Base-by-base conservation (phyloP, 35 echinoderm and acorn worm genomes). In the Ptychodera flava region DNA sequence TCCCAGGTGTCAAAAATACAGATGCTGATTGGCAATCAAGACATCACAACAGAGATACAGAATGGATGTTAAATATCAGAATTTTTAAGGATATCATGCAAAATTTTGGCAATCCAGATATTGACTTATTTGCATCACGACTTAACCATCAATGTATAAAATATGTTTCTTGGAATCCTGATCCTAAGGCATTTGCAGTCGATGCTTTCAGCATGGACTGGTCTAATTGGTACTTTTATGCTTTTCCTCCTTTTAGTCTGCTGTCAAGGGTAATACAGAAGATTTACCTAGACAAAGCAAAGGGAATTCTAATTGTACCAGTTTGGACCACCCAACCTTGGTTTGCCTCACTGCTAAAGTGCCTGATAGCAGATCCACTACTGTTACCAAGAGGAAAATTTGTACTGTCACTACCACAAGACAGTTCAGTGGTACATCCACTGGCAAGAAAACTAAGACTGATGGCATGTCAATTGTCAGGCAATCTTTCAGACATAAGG, bases 171-270 rank as follows among this genome's bases (percentile, higher is more conserved):
- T 90, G 38, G 81, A 77, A 79, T 33, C 90, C 94, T 31, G 94
- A 93, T 16, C 81, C 88, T 28, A 81, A 81, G 16, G 80, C 88
- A 84, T 1, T 37, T 1, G 88, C 80, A 35, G 1, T 29, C 31
- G 88, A 89, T 89, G 88, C 88, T 28, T 89, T 89, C 37, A 31
- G 28, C 31, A 34, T 87, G 34, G 36, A 86, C 37, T 95, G 93
- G 93, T 35, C 33, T 1, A 84, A 84, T 34, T 16, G 32, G 0
- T 16, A 82, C 1, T 93, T 89, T 31, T 89, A 93, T 89, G 91
- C 91, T 31, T 89, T 93, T 53, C 83, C 83, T 16, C 91, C 87
- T 35, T 93, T 93, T 81, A 92, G 84, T 52, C 29, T 90, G 35
- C 87, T 90, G 16, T 36, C 30, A 16, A 89, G 33, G 38, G 86